Evolutionary conservation across 2,888 invertebrate genomes (phyloP).

Genomic region (Athalia cordata): DNA sequence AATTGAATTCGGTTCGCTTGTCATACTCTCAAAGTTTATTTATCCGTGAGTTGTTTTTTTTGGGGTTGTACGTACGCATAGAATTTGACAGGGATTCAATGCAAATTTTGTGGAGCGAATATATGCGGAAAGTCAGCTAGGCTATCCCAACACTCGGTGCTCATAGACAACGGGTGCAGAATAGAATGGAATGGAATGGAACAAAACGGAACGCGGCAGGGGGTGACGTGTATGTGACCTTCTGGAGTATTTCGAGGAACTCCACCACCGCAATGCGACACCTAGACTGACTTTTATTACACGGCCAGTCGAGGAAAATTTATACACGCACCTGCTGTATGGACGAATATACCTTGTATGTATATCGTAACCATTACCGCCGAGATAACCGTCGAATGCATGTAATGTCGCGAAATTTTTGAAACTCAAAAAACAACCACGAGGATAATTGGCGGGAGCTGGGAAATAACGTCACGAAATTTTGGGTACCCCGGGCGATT

Average conservation of each 20-base stretch:
- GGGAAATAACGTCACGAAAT: no score
- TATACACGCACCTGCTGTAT: neutral
- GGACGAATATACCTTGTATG: no score
- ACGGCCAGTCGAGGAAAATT: neutral
- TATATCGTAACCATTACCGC: no score
- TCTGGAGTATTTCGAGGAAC: conserved; percentile 49
- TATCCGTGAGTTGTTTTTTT: neutral
- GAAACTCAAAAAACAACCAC: no score
- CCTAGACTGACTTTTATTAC: conserved; percentile 46
- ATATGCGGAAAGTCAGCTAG: neutral
- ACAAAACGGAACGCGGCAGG: neutral
- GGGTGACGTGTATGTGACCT: conserved; percentile 24
- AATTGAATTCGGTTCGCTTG: no score
- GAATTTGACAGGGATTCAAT: neutral
- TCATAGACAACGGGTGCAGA: conserved; percentile 9
- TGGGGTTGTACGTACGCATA: no score
- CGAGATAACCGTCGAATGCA: no score
- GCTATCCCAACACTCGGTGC: neutral
- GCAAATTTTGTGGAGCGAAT: neutral
- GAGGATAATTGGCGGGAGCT: no score
- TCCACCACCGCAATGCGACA: conserved; percentile 62
- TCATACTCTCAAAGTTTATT: neutral
- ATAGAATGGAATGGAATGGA: neutral
- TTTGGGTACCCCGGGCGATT: no score
- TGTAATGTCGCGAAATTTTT: no score